These are phyloP conservation scores for Galerucella calmariensis DNA, from an alignment of 2,888 invertebrate genomes.

Conservation along the genomic window DNA sequence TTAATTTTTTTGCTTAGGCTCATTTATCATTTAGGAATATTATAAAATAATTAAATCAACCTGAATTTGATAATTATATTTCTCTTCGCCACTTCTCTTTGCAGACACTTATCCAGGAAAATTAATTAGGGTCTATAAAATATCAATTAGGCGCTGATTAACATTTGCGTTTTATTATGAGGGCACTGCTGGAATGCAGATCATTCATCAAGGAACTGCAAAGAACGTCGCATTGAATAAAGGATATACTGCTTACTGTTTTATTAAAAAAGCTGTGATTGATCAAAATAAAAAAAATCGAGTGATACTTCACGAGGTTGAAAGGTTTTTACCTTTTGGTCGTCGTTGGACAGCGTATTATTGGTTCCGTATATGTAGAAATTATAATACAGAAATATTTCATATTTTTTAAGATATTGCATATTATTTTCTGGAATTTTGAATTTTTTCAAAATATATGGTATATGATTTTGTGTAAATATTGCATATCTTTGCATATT, in stretches of 20 bases:
- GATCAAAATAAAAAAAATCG: no score
- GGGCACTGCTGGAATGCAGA: constrained; percentile 17
- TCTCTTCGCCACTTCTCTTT: constrained; percentile 17
- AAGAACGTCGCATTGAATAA: background rate
- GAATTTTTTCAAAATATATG: no score
- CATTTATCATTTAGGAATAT: background rate
- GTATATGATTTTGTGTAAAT: no score
- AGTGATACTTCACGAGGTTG: no score
- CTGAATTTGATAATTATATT: constrained; percentile 29
- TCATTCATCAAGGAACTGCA: constrained; percentile 25
- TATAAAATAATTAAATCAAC: constrained; percentile 25
- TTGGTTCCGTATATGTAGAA: no score
- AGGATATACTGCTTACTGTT: background rate
- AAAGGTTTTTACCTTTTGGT: no score
- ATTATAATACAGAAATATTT: no score
- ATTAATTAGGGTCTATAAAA: constrained; percentile 37
- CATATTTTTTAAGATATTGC: no score
- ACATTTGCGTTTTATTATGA: constrained; percentile 26
- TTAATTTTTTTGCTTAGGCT: background rate
- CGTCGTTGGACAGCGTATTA: no score
- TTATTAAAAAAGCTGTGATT: no score
- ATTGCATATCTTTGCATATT: no score
- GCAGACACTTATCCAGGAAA: constrained; percentile 25
- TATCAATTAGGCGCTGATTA: constrained; percentile 34
- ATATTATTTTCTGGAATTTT: no score